Evolutionary conservation across 2,888 invertebrate genomes (phyloP).

Genomic region (Hedychridium roseum): DNA sequence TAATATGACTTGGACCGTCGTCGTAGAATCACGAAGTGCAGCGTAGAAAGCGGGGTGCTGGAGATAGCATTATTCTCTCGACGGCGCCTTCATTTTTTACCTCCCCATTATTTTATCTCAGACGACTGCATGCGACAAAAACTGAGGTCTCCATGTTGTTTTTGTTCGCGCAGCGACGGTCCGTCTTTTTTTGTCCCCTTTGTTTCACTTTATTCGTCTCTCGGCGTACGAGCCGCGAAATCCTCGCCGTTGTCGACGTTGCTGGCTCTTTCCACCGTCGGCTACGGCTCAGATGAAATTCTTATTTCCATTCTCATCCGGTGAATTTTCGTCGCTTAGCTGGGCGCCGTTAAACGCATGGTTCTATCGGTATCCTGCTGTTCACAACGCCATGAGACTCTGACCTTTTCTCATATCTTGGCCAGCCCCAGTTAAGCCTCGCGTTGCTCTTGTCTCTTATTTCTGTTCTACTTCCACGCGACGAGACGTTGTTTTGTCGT

Average conservation of each 20-base stretch:
- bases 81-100: slow-evolving; percentile 23
- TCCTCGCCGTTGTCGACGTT: too few species aligned
- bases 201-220: background rate
- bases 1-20: slow-evolving; percentile 21
- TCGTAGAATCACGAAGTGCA: too few species aligned
- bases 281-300: slow-evolving; percentile 33
- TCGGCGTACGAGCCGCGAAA: too few species aligned
- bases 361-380: too few species aligned
- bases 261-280: slow-evolving; percentile 9
- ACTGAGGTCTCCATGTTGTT: slow-evolving; percentile 19
- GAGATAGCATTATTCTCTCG: slow-evolving; percentile 23
- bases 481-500: too few species aligned
- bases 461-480: too few species aligned
- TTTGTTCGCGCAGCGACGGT: slow-evolving; percentile 9
- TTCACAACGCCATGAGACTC: too few species aligned
- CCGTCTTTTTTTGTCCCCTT: slow-evolving; percentile 18
- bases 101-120: slow-evolving; percentile 48
- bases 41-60: slow-evolving; percentile 5
- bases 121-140: slow-evolving; percentile 36
- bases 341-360: too few species aligned
- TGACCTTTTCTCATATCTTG: too few species aligned
- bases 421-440: too few species aligned
- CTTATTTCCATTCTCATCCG: slow-evolving; percentile 29
- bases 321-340: slow-evolving; percentile 41
- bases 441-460: too few species aligned